These are phyloP conservation scores for Diceros bicornis DNA, from an alignment of 2,797 vertebrate genomes.

Conservation along the genomic window DNA sequence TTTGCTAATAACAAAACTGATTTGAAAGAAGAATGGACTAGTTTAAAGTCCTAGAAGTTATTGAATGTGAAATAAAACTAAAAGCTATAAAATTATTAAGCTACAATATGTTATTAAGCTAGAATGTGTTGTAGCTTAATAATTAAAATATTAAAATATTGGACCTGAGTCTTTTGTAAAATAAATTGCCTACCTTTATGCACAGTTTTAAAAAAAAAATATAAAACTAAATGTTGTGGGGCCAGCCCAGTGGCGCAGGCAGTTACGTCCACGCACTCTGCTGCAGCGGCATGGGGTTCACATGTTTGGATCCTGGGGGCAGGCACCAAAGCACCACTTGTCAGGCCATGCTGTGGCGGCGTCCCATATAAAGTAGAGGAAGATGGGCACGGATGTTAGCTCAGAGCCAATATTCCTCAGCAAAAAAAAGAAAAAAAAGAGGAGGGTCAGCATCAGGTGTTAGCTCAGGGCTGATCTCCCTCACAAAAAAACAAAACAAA, in stretches of 20 bases:
- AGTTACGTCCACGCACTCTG: no score
- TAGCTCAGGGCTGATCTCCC: no score
- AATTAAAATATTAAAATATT: conserved; percentile 37
- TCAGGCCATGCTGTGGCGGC: no score
- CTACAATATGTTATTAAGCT: not conserved
- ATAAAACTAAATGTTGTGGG: not conserved
- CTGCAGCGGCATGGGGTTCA: no score
- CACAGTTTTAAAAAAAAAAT: not conserved
- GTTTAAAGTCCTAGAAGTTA: conserved; percentile 9
- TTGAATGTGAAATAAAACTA: conserved; percentile 45
- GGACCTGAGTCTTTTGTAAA: conserved; percentile 41
- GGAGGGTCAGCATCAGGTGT: no score
- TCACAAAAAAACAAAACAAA: not conserved
- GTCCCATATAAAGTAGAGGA: no score
- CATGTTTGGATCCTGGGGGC: no score
- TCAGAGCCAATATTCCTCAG: no score
- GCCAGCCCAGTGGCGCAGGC: no score
- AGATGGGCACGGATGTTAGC: no score
- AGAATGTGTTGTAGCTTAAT: conserved; percentile 2
- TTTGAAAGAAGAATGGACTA: conserved; percentile 48
- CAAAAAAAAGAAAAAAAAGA: no score
- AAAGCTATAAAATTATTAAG: conserved; percentile 26
- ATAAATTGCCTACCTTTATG: conserved; percentile 13
- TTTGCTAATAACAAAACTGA: conserved; percentile 54
- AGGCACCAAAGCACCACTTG: no score